phyloP scores from a whole-genome alignment of 2,888 invertebrate genomes.

The Trichacis sp. region DNA sequence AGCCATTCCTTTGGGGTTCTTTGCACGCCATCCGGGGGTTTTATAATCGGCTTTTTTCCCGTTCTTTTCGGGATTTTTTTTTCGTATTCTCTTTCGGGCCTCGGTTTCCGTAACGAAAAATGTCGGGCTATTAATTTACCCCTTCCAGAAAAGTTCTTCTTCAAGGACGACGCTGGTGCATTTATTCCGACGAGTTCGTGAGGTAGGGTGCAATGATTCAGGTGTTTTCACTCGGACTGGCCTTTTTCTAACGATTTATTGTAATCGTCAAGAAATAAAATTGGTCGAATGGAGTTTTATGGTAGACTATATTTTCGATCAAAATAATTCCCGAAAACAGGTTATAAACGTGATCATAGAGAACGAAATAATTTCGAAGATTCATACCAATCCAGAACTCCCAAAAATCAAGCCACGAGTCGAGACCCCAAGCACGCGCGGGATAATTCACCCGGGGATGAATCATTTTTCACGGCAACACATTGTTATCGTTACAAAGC shows the following conservation, averaged over 20 bases:
- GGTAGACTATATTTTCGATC: no score
- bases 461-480: neutral
- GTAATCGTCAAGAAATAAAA: neutral
- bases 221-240: no score
- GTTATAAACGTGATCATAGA: no score
- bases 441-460: neutral
- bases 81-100: conserved; percentile 25
- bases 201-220: no score
- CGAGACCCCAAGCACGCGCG: neutral
- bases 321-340: no score
- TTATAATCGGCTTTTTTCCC: conserved; percentile 52
- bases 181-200: conserved; percentile 30
- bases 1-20: conserved; percentile 49
- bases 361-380: no score
- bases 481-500: conserved; percentile 27
- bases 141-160: conserved; percentile 7
- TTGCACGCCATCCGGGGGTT: conserved; percentile 52
- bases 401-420: neutral
- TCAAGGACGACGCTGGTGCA: conserved; percentile 24
- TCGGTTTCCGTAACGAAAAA: conserved; percentile 35
- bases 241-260: no score
- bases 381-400: no score
- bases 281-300: no score
- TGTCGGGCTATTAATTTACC: conserved; percentile 39
- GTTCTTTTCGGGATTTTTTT: conserved; percentile 38